A percentile compares a stretch with the other conserved stretches of the same genome.
phyloP scores from a whole-genome alignment of 2,888 invertebrate species.

The Mylabris sibirica region DNA sequence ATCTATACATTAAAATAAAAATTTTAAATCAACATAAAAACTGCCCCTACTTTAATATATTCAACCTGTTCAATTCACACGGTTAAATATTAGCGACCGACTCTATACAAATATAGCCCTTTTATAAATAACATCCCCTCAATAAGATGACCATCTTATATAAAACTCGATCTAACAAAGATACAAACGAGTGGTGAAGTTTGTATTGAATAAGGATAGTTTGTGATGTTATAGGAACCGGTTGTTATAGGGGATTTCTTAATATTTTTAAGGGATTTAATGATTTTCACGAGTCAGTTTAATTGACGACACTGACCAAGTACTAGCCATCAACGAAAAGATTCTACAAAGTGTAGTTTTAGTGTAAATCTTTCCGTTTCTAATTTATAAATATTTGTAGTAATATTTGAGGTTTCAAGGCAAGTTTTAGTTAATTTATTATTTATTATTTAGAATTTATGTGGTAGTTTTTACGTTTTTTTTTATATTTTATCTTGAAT shows the following conservation, averaged over 20 bases:
- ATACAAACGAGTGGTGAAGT: not conserved
- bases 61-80: constrained; percentile 60
- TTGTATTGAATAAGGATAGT: not conserved
- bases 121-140: not conserved
- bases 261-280: not conserved
- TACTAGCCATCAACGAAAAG: not conserved
- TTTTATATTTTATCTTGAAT: not conserved
- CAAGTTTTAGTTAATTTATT: not conserved
- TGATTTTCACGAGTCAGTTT: not conserved
- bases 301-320: not conserved
- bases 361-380: not conserved
- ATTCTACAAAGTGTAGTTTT: constrained; percentile 12
- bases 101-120: constrained; percentile 36
- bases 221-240: not conserved
- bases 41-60: constrained; percentile 24
- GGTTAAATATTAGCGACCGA: constrained; percentile 43
- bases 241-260: not conserved
- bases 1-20: constrained; percentile 53
- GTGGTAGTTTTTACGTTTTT: not conserved
- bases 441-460: not conserved
- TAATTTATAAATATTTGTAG: not conserved
- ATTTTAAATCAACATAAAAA: constrained; percentile 22
- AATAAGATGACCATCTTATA: constrained; percentile 8
- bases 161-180: not conserved
- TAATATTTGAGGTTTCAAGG: not conserved